phyloP scores from a whole-genome alignment of 2,113 vertebrate genomes.

The Cyprinodon brontotheroides region DNA sequence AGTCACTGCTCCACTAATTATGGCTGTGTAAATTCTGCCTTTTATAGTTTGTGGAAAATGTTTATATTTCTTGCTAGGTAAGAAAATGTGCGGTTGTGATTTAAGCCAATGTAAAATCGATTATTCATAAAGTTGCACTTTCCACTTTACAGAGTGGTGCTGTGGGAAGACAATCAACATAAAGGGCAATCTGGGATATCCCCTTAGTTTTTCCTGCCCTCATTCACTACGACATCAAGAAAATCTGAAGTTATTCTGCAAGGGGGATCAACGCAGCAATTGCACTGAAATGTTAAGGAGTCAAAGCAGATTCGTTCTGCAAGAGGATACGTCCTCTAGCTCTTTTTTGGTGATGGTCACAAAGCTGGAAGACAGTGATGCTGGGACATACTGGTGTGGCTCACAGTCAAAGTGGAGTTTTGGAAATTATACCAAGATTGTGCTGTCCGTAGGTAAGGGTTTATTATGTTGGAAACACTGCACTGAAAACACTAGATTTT shows the following conservation, averaged over 20 bases:
- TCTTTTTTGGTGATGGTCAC: conserved; percentile 35
- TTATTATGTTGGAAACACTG: no score
- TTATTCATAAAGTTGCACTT: not conserved
- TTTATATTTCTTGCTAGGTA: no score
- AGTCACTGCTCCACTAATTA: no score
- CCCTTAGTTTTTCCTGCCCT: conserved; percentile 36
- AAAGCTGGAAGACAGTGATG: not conserved
- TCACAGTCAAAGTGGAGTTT: conserved; percentile 37
- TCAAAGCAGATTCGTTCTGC: conserved; percentile 26
- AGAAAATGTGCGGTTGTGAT: no score
- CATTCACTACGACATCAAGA: conserved; percentile 5
- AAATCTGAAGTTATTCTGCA: conserved; percentile 59
- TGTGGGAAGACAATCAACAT: conserved; percentile 14
- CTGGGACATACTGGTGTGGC: conserved; percentile 49
- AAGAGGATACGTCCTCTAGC: not conserved
- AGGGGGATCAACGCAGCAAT: conserved; percentile 15
- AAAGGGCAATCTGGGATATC: not conserved
- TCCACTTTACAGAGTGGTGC: conserved; percentile 50
- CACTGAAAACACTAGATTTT: no score
- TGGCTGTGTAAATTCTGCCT: no score
- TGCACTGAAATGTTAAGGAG: not conserved
- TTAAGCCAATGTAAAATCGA: no score
- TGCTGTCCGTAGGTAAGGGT: conserved; percentile 35
- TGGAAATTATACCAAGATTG: conserved; percentile 46
- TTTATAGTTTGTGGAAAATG: no score